Percentiles rank a stretch among this genome's conserved stretches.
Conservation (phyloP, 2,113 vertebrate species). For the Polypterus bichir region DNA sequence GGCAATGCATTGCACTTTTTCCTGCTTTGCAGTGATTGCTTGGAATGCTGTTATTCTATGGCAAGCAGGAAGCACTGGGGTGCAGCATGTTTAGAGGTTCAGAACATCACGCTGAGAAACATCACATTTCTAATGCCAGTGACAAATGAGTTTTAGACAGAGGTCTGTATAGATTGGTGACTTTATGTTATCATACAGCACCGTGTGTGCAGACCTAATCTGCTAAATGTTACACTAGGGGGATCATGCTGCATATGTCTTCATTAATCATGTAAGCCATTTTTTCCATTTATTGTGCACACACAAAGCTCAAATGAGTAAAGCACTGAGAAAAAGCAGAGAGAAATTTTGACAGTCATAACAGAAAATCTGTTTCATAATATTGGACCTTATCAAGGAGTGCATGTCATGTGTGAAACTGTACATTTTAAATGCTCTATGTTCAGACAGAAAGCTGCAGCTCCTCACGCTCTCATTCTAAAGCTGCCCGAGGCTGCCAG, state of each 20-base stretch:
- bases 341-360: background rate
- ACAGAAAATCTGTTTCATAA: background rate
- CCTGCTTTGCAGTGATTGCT: too few species aligned
- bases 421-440: too few species aligned
- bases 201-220: background rate
- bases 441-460: too few species aligned
- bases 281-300: slow-evolving; percentile 5
- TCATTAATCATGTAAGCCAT: slow-evolving; percentile 10
- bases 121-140: background rate
- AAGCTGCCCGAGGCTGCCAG: too few species aligned
- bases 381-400: background rate
- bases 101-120: background rate
- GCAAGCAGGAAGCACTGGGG: too few species aligned
- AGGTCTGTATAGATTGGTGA: background rate
- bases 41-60: too few species aligned
- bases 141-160: background rate
- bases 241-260: slow-evolving; percentile 5
- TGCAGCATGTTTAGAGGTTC: too few species aligned
- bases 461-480: too few species aligned
- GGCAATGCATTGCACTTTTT: too few species aligned
- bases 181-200: slow-evolving; percentile 1
- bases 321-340: slow-evolving; percentile 1
- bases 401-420: too few species aligned
- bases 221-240: background rate
- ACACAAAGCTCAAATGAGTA: background rate